phyloP scores from a whole-genome alignment of 2,113 vertebrate species.

The Ancistrus triradiatus region DNA sequence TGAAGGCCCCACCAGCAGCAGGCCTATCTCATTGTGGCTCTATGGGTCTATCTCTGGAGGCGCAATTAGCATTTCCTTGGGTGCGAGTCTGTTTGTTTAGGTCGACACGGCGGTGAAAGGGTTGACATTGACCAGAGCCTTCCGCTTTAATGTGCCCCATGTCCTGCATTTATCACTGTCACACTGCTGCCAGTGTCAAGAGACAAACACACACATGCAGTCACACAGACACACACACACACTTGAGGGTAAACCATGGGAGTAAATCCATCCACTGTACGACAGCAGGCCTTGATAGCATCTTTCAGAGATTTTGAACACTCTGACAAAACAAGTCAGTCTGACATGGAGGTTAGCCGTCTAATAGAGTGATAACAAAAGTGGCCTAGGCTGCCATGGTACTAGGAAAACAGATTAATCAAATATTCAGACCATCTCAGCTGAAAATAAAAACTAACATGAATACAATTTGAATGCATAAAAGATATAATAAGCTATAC shows the following conservation, averaged over 20 bases:
- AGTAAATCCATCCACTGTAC: conserved; percentile 13
- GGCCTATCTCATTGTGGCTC: neutral
- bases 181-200: conserved; percentile 68
- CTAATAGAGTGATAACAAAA: conserved; percentile 1
- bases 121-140: conserved; percentile 93
- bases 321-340: conserved; percentile 18
- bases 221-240: conserved; percentile 20
- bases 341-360: conserved; percentile 15
- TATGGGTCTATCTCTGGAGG: conserved; percentile 82
- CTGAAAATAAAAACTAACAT: too few species aligned
- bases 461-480: too few species aligned
- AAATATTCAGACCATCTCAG: too few species aligned
- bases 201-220: conserved; percentile 38
- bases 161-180: conserved; percentile 98
- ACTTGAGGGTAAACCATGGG: conserved; percentile 17
- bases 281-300: conserved; percentile 34
- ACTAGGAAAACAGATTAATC: too few species aligned
- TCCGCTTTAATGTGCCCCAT: conserved; percentile 96
- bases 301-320: conserved; percentile 35
- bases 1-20: conserved; percentile 3
- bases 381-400: too few species aligned
- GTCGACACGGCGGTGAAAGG: conserved; percentile 97
- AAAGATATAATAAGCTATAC: too few species aligned
- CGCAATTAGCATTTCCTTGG: conserved; percentile 90
- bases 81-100: conserved; percentile 99